These are phyloP conservation scores for Lysandra bellargus DNA, from an alignment of 2,888 invertebrate species.

Conservation along the genomic window DNA sequence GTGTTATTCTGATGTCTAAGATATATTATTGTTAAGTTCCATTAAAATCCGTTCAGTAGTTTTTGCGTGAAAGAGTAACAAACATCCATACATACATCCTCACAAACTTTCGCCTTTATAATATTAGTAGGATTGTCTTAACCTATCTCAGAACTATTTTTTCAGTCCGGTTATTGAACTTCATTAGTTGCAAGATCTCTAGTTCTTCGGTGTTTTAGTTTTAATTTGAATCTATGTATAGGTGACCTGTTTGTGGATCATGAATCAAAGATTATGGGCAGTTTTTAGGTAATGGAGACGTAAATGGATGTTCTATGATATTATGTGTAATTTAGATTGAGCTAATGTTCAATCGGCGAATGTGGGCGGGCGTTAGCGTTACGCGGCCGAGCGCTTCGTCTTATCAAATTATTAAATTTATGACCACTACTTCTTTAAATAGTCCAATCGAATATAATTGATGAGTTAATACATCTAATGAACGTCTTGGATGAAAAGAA, in stretches of 20 bases:
- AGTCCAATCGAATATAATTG: constrained; percentile 26
- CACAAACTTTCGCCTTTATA: no score
- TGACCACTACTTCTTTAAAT: constrained; percentile 30
- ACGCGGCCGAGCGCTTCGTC: constrained; percentile 33
- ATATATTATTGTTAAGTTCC: no score
- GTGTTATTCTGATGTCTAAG: no score
- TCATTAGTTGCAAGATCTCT: not conserved
- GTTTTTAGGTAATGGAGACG: constrained; percentile 21
- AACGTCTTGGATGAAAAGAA: no score
- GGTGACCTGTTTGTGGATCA: not conserved
- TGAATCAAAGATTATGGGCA: constrained; percentile 13
- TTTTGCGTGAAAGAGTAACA: no score
- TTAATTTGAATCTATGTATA: constrained; percentile 1
- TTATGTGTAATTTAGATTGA: constrained; percentile 25
- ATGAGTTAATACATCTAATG: not conserved
- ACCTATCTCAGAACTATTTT: not conserved
- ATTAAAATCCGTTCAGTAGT: no score
- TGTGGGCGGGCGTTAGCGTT: constrained; percentile 35
- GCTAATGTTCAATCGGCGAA: constrained; percentile 24
- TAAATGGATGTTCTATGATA: constrained; percentile 25
- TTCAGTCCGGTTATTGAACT: not conserved
- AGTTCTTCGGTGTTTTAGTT: not conserved
- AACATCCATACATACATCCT: no score
- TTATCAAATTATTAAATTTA: constrained; percentile 35
- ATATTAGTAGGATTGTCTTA: no score